phyloP scores from a whole-genome alignment of 1,140 invertebrate genomes.

The Eriosoma lanigerum region DNA sequence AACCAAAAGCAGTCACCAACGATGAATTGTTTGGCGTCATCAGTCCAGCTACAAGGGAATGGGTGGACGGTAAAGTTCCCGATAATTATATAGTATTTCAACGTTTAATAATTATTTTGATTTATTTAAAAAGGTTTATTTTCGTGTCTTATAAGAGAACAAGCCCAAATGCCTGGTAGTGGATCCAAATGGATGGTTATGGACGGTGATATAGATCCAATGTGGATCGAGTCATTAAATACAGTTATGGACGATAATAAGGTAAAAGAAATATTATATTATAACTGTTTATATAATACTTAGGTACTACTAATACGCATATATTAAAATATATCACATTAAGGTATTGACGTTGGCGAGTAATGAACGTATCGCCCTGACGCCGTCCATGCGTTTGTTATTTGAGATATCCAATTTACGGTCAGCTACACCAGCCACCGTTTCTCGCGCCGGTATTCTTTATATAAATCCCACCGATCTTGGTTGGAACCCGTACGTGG shows the following conservation, averaged over 20 bases:
- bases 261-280: slow-evolving; percentile 57
- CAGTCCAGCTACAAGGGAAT: slow-evolving; percentile 91
- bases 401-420: slow-evolving; percentile 93
- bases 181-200: slow-evolving; percentile 95
- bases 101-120: slow-evolving; percentile 52
- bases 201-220: slow-evolving; percentile 95
- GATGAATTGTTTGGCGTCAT: slow-evolving; percentile 95
- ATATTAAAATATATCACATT: background rate
- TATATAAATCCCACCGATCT: slow-evolving; percentile 92
- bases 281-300: background rate
- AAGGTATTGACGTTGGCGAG: slow-evolving; percentile 85
- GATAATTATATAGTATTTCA: background rate
- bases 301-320: too few species aligned
- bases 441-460: slow-evolving; percentile 87
- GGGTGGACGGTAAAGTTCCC: slow-evolving; percentile 80
- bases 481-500: slow-evolving; percentile 95
- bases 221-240: slow-evolving; percentile 96
- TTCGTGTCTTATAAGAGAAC: slow-evolving; percentile 89
- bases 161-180: slow-evolving; percentile 81
- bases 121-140: slow-evolving; percentile 67
- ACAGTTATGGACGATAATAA: slow-evolving; percentile 86
- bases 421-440: slow-evolving; percentile 93
- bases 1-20: slow-evolving; percentile 94
- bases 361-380: slow-evolving; percentile 91
- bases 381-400: slow-evolving; percentile 83